Evolutionary conservation across 2,113 vertebrate species (phyloP).

Genomic region (Callipepla squamata): DNA sequence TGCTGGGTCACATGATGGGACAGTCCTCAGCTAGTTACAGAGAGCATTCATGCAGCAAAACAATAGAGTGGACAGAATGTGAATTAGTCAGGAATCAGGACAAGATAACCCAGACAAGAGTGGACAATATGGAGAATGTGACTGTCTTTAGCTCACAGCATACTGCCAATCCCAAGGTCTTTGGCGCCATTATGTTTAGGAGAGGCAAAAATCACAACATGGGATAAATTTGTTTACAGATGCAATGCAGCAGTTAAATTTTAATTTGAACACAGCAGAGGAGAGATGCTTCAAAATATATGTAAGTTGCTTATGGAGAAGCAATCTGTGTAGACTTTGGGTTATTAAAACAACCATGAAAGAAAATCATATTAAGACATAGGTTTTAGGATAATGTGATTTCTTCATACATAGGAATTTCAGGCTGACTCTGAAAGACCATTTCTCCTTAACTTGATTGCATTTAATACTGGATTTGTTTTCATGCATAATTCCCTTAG

Average conservation of each 20-base stretch:
- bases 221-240: not conserved
- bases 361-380: not conserved
- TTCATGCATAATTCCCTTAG: not conserved
- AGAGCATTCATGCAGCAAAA: slow-evolving; percentile 66
- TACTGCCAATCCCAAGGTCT: not conserved
- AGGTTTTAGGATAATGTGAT: fast-evolving
- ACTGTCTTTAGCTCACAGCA: not conserved
- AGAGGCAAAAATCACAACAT: not conserved
- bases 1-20: slow-evolving; percentile 49
- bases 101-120: not conserved
- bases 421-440: not conserved
- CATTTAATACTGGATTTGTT: not conserved
- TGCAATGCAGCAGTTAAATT: not conserved
- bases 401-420: not conserved
- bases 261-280: not conserved
- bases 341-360: not conserved
- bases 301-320: not conserved
- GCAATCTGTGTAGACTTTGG: not conserved
- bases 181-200: not conserved
- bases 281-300: not conserved
- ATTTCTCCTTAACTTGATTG: not conserved
- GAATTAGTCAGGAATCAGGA: slow-evolving; percentile 65
- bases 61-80: slow-evolving; percentile 54
- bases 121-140: not conserved
- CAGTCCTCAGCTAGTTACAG: slow-evolving; percentile 67